A percentile compares a stretch with the other conserved stretches of the same genome.
These are phyloP conservation scores for Phrynocephalus versicolor DNA, from an alignment of 2,113 vertebrate species.

Conservation along the genomic window DNA sequence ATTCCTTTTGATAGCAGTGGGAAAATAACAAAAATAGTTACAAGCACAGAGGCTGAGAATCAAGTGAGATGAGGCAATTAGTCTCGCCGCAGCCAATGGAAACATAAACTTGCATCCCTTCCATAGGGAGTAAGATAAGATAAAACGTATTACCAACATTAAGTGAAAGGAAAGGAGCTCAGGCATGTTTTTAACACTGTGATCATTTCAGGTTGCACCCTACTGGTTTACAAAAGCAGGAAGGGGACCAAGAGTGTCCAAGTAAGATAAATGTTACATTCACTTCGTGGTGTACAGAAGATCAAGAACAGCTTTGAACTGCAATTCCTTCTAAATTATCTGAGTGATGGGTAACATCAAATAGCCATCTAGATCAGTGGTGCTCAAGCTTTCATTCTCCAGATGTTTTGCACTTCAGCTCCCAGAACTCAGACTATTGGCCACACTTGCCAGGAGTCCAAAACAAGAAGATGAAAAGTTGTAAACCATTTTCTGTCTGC, in stretches of 20 bases:
- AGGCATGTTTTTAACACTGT: neutral
- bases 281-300: neutral
- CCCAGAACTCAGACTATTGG: too few relatives aligned
- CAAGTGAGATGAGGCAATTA: neutral
- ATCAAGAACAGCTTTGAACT: neutral
- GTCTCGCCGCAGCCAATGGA: neutral
- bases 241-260: neutral
- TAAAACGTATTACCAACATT: neutral
- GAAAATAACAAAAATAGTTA: neutral
- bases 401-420: too few relatives aligned
- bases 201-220: accelerated
- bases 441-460: too few relatives aligned
- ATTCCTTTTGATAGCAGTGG: neutral
- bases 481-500: neutral
- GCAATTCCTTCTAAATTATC: neutral
- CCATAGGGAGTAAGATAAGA: neutral
- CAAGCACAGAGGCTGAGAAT: accelerated
- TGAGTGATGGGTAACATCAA: neutral
- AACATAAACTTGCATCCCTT: neutral
- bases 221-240: neutral
- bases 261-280: neutral
- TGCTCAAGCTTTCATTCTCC: too few relatives aligned
- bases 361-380: too few relatives aligned
- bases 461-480: too few relatives aligned
- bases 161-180: neutral